phyloP scores from a whole-genome alignment of 2,888 invertebrate species.

The Xestobium rufovillosum region DNA sequence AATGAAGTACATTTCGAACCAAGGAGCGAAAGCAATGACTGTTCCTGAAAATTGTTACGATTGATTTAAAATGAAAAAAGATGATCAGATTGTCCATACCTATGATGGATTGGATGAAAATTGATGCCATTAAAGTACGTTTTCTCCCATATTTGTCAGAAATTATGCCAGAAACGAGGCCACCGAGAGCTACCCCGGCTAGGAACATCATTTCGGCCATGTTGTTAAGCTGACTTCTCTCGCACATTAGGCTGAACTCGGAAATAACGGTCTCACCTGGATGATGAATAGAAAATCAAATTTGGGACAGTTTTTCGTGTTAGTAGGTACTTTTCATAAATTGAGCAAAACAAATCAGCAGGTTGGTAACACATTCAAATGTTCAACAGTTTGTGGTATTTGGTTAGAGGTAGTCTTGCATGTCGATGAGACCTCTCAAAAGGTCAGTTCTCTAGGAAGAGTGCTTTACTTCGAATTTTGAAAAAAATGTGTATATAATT shows the following conservation, averaged over 20 bases:
- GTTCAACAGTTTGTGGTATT: no score
- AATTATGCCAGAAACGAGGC: slow-evolving; percentile 69
- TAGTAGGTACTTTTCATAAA: no score
- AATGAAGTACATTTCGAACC: slow-evolving; percentile 62
- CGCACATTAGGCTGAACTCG: slow-evolving; percentile 72
- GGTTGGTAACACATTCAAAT: no score
- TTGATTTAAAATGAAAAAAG: neutral
- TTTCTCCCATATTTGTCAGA: slow-evolving; percentile 76
- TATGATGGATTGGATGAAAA: slow-evolving; percentile 59
- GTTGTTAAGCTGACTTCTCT: slow-evolving; percentile 58
- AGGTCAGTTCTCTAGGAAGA: no score
- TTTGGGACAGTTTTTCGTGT: no score
- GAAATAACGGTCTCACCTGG: slow-evolving; percentile 62
- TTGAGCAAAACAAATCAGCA: no score
- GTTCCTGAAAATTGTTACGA: slow-evolving; percentile 32
- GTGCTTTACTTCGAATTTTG: no score
- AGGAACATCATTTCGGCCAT: slow-evolving; percentile 72
- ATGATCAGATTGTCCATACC: slow-evolving; percentile 42
- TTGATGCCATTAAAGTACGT: slow-evolving; percentile 63
- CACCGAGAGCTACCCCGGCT: slow-evolving; percentile 68
- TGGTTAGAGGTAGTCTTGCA: no score
- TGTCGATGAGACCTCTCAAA: no score
- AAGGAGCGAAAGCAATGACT: slow-evolving; percentile 60
- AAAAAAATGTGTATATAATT: no score
- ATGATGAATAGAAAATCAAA: slow-evolving; percentile 18